Evolutionary conservation across 2,888 invertebrate species (phyloP), one percentile per base, ranked within the genome.

Genomic region (Antitype chi): DNA sequence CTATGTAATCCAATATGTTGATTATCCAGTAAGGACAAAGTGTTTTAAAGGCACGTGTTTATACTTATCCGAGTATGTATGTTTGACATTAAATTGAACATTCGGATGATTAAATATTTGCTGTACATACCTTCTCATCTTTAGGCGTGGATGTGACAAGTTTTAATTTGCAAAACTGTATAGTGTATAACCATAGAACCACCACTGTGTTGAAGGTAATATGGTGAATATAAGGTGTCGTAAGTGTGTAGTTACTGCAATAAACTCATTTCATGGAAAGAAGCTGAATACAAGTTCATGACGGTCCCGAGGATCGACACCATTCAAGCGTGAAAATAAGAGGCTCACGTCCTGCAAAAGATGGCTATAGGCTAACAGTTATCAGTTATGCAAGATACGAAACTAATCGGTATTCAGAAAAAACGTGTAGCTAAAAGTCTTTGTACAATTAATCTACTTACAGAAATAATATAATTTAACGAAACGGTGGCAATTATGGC

Each of bases 1-100:
- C 55, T 52, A 59, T 80, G 25, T 70, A 70, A 80, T 68, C 47
- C 60, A 69, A 49, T 71, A 20, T 59, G 52, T 69, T 59, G 52
- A 64, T 15, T 66, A 52, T 60, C 32, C 43, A 47, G 53, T 49
- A 53, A 53, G 57, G 66, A 64, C 13, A 23, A 57, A 38, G 32
- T 64, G 38, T 59, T 60, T 15, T 25, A 47, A 25, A 70, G 53
- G 47, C 20, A 80, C 38, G 38, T 74, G 47, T 49, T 38, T 49
- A 7, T 23, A 23, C 25, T 59, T n/a, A 43, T n/a, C n/a, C n/a
- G n/a, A n/a, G n/a, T n/a, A n/a, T n/a, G n/a, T 49, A 32, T 43
- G 28, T 64, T 53, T 23, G 23, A 47, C 49, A 49, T 13, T 38
- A 15, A 38, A 59, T 23, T 64, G 13, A 70, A 70, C 11, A 59